phyloP scores from a whole-genome alignment of 2,888 invertebrate species.

The Thera obeliscata region DNA sequence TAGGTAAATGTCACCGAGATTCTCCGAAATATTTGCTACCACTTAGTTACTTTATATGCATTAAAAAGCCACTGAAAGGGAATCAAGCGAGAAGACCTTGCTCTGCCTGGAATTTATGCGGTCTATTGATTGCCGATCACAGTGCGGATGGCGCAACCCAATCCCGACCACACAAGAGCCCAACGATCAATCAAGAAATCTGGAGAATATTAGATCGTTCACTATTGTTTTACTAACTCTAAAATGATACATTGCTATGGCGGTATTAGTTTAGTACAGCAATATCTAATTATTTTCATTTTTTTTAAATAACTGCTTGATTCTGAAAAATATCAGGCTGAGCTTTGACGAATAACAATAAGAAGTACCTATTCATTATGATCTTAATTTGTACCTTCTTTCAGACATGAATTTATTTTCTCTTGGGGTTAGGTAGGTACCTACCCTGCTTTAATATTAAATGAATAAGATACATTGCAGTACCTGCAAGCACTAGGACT shows the following conservation, averaged over 20 bases:
- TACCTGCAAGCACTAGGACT: slow-evolving; percentile 44
- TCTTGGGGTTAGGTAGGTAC: not conserved
- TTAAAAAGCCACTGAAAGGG: slow-evolving; percentile 10
- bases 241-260: too few species aligned
- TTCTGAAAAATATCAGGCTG: too few species aligned
- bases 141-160: slow-evolving; percentile 7
- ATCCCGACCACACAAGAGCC: slow-evolving; percentile 15
- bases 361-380: too few species aligned
- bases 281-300: too few species aligned
- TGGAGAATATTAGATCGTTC: not conserved
- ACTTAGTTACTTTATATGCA: not conserved
- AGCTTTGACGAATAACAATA: too few species aligned
- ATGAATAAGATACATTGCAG: slow-evolving; percentile 17
- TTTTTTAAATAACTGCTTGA: too few species aligned
- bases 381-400: too few species aligned
- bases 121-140: slow-evolving; percentile 23
- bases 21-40: not conserved
- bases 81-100: slow-evolving; percentile 15
- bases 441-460: not conserved
- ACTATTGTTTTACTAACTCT: too few species aligned
- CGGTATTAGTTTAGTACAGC: too few species aligned
- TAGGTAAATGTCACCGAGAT: not conserved
- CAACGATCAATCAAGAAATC: not conserved
- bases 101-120: slow-evolving; percentile 16
- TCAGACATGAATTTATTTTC: too few species aligned